Conservation (phyloP, 2,888 invertebrate species). For the Cancer borealis region DNA sequence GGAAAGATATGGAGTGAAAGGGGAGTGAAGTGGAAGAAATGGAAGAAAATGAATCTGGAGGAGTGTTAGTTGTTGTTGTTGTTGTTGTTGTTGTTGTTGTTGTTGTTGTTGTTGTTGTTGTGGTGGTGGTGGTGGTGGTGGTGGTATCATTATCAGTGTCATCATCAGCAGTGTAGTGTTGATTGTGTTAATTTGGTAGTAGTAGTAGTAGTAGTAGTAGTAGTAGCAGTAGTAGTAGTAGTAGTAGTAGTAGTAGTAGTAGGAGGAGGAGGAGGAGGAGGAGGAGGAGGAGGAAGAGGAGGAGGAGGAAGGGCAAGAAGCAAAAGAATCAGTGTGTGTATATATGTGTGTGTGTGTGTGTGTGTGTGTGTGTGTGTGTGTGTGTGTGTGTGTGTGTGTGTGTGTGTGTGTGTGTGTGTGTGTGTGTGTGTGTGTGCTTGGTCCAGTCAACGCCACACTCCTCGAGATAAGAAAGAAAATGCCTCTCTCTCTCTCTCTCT, state of each 20-base stretch:
- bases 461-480: background rate
- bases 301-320: background rate
- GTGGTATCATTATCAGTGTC: background rate
- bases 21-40: too few relatives aligned
- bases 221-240: too few relatives aligned
- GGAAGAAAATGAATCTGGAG: background rate
- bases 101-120: constrained; percentile 10
- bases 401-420: constrained; percentile 40
- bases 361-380: constrained; percentile 40
- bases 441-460: constrained; percentile 2
- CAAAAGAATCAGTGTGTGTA: background rate
- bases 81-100: background rate
- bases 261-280: background rate
- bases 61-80: background rate
- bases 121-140: background rate
- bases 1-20: too few relatives aligned
- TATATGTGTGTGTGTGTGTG: constrained; percentile 20
- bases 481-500: constrained; percentile 1
- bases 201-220: too few relatives aligned
- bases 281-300: background rate
- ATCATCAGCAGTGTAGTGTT: background rate
- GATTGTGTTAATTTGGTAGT: background rate
- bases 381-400: constrained; percentile 20
- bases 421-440: constrained; percentile 23
- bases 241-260: background rate